Evolutionary conservation across 1,140 invertebrate genomes (phyloP).

Genomic region (Mesaphorura yosii): DNA sequence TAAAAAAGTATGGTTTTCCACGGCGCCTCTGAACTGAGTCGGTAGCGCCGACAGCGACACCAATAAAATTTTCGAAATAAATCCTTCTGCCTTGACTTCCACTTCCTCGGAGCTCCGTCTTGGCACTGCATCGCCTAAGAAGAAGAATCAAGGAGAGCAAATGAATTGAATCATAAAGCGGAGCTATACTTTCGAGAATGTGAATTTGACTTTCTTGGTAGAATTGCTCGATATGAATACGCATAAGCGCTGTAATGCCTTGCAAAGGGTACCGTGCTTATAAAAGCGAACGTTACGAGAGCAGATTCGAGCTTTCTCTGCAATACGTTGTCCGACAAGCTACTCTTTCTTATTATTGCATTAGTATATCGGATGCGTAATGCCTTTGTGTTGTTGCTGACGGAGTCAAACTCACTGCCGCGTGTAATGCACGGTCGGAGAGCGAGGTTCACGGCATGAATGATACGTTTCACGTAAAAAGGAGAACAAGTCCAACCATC

Average conservation of each 20-base stretch:
- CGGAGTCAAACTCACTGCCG: conserved; percentile 32
- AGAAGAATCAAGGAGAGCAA: not conserved
- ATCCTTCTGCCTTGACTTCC: too few relatives aligned
- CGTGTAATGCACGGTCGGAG: conserved; percentile 26
- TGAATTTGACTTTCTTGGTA: too few relatives aligned
- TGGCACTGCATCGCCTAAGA: too few relatives aligned
- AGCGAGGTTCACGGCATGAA: not conserved
- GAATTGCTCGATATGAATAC: too few relatives aligned
- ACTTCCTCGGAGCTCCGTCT: too few relatives aligned
- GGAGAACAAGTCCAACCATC: conserved; percentile 29
- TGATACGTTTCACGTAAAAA: not conserved
- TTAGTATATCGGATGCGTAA: not conserved
- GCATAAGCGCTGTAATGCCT: not conserved
- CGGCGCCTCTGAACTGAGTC: conserved; percentile 31
- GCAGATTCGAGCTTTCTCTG: not conserved
- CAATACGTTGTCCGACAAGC: not conserved
- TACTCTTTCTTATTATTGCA: not conserved
- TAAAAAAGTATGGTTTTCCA: conserved; percentile 26
- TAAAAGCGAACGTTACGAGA: conserved; percentile 5
- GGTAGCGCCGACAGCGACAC: conserved; percentile 30
- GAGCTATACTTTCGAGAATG: not conserved
- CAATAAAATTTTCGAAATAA: conserved; percentile 30
- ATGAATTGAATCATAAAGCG: not conserved
- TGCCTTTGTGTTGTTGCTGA: conserved; percentile 17
- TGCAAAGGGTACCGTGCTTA: conserved; percentile 1